Conservation (phyloP, 1,140 invertebrate species). For the Mya arenaria region DNA sequence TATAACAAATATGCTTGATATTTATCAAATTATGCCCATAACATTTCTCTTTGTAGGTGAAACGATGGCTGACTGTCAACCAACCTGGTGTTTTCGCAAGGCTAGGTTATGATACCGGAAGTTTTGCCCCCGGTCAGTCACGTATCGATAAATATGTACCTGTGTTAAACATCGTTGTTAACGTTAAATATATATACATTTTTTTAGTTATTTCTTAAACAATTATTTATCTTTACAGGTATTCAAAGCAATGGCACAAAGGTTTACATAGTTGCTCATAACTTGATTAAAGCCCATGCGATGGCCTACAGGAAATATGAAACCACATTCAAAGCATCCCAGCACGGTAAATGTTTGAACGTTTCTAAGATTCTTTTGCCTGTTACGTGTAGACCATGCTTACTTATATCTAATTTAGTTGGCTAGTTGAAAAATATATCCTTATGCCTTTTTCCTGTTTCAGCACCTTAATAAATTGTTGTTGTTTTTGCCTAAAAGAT, state of each 20-base stretch:
- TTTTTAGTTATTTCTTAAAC: too few species aligned
- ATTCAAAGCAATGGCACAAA: constrained; percentile 55
- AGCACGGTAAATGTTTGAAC: constrained; percentile 49
- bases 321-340: constrained; percentile 19
- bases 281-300: constrained; percentile 76
- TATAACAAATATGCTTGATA: background rate
- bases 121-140: constrained; percentile 57
- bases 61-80: constrained; percentile 81
- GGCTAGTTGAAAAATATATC: too few species aligned
- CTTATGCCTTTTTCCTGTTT: too few species aligned
- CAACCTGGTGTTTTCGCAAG: constrained; percentile 75
- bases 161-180: too few species aligned
- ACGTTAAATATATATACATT: too few species aligned
- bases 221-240: too few species aligned
- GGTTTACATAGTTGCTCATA: constrained; percentile 67
- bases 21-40: background rate
- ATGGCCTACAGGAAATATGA: constrained; percentile 72
- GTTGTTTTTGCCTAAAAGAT: too few species aligned
- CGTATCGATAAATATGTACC: too few species aligned
- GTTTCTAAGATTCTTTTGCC: too few species aligned
- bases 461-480: too few species aligned
- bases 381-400: too few species aligned
- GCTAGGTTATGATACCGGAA: constrained; percentile 69
- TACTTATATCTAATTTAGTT: too few species aligned
- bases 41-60: constrained; percentile 63